These are phyloP conservation scores for Pachycephala philippinensis DNA, from an alignment of 2,113 vertebrate genomes.

Conservation along the genomic window DNA sequence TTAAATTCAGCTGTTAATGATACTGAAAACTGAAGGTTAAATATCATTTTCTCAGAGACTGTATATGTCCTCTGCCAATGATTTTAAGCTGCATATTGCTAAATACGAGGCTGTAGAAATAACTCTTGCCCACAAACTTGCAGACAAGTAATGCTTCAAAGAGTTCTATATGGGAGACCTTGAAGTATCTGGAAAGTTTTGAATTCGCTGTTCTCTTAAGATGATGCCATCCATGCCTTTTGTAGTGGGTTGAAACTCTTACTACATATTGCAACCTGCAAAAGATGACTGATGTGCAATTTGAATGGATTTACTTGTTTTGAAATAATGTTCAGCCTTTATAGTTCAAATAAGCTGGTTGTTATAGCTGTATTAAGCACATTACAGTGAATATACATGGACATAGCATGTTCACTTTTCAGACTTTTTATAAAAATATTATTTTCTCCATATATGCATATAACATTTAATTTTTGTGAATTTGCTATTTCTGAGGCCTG, in stretches of 20 bases:
- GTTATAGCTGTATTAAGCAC: neutral
- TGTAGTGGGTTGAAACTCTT: neutral
- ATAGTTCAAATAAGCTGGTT: neutral
- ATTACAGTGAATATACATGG: neutral
- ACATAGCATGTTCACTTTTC: neutral
- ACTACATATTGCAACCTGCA: neutral
- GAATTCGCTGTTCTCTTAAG: neutral
- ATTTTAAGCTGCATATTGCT: neutral
- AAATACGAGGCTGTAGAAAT: neutral
- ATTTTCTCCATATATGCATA: neutral
- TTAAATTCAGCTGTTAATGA: neutral
- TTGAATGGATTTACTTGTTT: neutral
- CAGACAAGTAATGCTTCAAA: neutral
- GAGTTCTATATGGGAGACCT: fast-evolving
- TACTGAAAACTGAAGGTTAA: neutral
- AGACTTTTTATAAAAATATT: neutral
- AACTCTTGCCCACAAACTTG: neutral
- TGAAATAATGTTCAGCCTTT: neutral
- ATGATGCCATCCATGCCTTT: neutral
- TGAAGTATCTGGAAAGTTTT: neutral
- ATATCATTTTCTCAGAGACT: neutral
- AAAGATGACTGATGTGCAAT: neutral
- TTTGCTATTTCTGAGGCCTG: neutral
- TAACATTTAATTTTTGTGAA: neutral
- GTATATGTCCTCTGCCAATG: neutral